These are phyloP conservation scores for Meandrusa payeni DNA, from an alignment of 2,888 invertebrate genomes.

Conservation along the genomic window DNA sequence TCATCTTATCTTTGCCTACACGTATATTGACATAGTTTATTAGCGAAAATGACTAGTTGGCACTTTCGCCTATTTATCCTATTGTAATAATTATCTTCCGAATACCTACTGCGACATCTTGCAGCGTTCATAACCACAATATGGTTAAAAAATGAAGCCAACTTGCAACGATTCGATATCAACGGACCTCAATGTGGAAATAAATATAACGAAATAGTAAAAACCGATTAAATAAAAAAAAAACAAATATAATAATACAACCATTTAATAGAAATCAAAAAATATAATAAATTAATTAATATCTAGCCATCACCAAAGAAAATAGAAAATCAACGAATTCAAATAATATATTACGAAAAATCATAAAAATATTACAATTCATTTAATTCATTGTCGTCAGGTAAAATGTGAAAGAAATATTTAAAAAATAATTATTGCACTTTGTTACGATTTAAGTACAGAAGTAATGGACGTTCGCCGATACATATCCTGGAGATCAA, in stretches of 20 bases:
- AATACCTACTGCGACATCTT: background rate
- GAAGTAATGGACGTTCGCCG: conserved; percentile 47
- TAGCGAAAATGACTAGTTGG: conserved; percentile 59
- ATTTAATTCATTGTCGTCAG: conserved; percentile 14
- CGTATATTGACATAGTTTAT: conserved; percentile 58
- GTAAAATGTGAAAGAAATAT: conserved; percentile 21
- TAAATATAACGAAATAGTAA: background rate
- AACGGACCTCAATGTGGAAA: background rate
- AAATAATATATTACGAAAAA: conserved; percentile 26
- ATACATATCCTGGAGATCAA: conserved; percentile 45
- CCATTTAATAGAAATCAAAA: conserved; percentile 74
- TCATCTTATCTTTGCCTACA: conserved; percentile 41
- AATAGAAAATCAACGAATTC: conserved; percentile 37
- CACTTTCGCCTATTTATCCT: conserved; percentile 48
- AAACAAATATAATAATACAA: conserved; percentile 48
- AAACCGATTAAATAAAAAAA: background rate
- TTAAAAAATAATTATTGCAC: conserved; percentile 22
- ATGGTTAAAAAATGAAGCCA: too few species aligned
- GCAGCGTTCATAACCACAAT: too few species aligned
- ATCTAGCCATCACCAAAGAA: conserved; percentile 59
- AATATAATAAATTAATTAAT: conserved; percentile 51
- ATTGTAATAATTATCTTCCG: conserved; percentile 31
- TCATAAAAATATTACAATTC: conserved; percentile 21
- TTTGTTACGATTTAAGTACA: conserved; percentile 31
- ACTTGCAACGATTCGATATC: too few species aligned